Evolutionary conservation across 2,888 invertebrate genomes (phyloP).

Genomic region (Caenorhabditis sulstoni): DNA sequence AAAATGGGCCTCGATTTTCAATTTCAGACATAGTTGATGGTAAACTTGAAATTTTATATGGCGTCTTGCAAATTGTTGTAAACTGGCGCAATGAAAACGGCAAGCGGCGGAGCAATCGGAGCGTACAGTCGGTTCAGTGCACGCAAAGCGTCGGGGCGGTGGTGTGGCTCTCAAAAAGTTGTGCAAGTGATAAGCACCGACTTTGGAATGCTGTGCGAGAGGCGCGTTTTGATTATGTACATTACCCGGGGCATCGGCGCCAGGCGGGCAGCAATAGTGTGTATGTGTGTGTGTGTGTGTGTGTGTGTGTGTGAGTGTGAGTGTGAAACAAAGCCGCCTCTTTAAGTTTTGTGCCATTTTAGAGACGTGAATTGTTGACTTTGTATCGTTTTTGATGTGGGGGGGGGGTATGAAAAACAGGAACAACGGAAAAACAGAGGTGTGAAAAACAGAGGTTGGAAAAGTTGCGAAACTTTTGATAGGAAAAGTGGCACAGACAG

Average conservation of each 20-base stretch:
- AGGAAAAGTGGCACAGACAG: too few species aligned
- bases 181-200: conserved; percentile 56
- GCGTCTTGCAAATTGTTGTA: neutral
- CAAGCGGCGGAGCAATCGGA: conserved; percentile 14
- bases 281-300: conserved; percentile 14
- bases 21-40: conserved; percentile 2
- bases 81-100: conserved; percentile 8
- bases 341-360: conserved; percentile 44
- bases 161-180: conserved; percentile 25
- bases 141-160: conserved; percentile 17
- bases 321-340: conserved; percentile 50
- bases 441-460: neutral
- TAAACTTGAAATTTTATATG: neutral
- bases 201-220: conserved; percentile 33
- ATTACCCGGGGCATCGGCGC: conserved; percentile 53
- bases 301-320: conserved; percentile 12
- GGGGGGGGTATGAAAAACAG: neutral
- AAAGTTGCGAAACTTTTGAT: too few species aligned
- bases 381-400: conserved; percentile 7
- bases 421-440: neutral
- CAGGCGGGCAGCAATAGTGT: conserved; percentile 11
- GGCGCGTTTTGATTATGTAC: conserved; percentile 52
- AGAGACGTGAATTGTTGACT: conserved; percentile 22
- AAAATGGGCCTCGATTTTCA: neutral
- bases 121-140: conserved; percentile 39